Percentiles rank a stretch among this genome's conserved stretches.
phyloP scores from a whole-genome alignment of 2,888 invertebrate species.

The Pammene fasciana region DNA sequence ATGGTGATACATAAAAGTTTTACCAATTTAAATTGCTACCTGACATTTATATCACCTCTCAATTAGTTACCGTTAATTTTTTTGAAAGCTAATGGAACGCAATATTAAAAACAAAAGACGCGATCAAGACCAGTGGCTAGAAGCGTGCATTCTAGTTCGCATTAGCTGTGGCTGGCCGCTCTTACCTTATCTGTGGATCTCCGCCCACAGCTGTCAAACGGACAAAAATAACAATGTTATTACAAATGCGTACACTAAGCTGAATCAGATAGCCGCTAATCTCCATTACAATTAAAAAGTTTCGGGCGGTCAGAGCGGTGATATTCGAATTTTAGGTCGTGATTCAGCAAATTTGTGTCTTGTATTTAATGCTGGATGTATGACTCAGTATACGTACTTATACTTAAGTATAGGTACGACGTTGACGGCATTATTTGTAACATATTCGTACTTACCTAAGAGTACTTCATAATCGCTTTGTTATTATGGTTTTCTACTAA shows the following conservation, averaged over 20 bases:
- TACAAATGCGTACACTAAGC: slow-evolving; percentile 75
- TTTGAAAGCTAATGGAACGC: slow-evolving; percentile 4
- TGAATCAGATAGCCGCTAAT: slow-evolving; percentile 78
- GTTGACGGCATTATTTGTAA: slow-evolving; percentile 12
- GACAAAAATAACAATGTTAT: slow-evolving; percentile 81
- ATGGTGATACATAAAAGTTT: background rate
- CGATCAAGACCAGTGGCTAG: slow-evolving; percentile 39
- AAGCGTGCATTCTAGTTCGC: slow-evolving; percentile 51
- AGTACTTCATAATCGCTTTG: too few species aligned
- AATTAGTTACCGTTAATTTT: slow-evolving; percentile 13
- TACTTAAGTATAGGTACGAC: slow-evolving; percentile 6
- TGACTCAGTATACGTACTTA: slow-evolving; percentile 20
- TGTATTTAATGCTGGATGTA: slow-evolving; percentile 17
- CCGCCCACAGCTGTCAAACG: slow-evolving; percentile 81
- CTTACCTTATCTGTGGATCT: slow-evolving; percentile 69
- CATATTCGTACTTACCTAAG: too few species aligned
- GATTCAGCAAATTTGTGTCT: slow-evolving; percentile 39
- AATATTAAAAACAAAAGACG: slow-evolving; percentile 29
- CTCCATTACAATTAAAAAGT: slow-evolving; percentile 82
- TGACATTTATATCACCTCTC: slow-evolving; percentile 3
- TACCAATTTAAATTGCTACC: background rate
- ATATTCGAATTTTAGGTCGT: slow-evolving; percentile 54
- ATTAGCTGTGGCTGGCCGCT: slow-evolving; percentile 56
- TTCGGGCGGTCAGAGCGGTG: slow-evolving; percentile 64
- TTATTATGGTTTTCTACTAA: too few species aligned